These are phyloP conservation scores for Synodontis membranacea DNA, from an alignment of 2,113 vertebrate species.

Conservation along the genomic window DNA sequence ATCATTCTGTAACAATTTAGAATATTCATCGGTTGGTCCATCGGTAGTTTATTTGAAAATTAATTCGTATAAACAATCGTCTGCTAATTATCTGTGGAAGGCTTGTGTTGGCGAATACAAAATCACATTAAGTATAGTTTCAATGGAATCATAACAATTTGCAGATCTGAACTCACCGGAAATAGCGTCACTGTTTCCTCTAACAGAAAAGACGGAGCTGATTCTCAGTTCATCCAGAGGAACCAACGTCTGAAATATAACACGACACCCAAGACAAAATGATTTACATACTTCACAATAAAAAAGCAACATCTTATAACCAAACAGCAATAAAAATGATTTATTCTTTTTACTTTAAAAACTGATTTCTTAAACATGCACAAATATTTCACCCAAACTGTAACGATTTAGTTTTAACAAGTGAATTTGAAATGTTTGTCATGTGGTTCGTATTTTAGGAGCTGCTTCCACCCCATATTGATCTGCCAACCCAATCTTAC, in stretches of 20 bases:
- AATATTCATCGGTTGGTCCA: not conserved
- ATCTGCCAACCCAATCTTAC: too few relatives aligned
- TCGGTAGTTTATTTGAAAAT: too few relatives aligned
- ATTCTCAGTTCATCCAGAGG: conserved; percentile 92
- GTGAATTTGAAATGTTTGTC: too few relatives aligned
- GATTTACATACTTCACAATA: conserved; percentile 19
- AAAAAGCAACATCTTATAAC: not conserved
- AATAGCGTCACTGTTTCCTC: conserved; percentile 68
- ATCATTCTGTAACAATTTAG: not conserved
- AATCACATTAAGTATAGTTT: not conserved
- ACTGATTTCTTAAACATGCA: not conserved
- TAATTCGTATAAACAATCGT: not conserved
- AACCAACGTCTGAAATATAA: conserved; percentile 69
- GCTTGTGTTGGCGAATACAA: not conserved
- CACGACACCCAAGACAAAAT: not conserved
- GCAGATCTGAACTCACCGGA: conserved; percentile 76
- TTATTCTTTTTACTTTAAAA: not conserved
- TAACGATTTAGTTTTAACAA: too few relatives aligned
- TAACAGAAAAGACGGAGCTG: conserved; percentile 95
- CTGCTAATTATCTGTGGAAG: not conserved
- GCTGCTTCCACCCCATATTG: too few relatives aligned
- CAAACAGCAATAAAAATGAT: not conserved
- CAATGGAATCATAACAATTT: not conserved
- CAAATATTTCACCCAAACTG: not conserved
- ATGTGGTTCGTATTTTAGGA: too few relatives aligned